These are phyloP conservation scores for Taxidea taxus DNA, from an alignment of 2,113 vertebrate species.

Conservation along the genomic window DNA sequence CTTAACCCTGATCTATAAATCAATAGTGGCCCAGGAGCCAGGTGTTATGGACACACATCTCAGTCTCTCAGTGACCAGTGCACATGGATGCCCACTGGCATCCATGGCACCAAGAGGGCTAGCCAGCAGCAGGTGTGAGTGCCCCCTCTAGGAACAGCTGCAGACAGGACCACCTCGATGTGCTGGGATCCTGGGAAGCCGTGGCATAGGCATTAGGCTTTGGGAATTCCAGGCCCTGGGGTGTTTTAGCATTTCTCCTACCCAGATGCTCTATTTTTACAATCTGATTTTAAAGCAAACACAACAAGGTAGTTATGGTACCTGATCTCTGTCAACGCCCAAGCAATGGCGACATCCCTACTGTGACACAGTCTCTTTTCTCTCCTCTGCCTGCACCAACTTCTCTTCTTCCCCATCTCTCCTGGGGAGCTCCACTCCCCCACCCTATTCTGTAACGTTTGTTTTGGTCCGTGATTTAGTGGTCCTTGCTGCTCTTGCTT, in stretches of 20 bases:
- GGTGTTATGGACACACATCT: fast-evolving
- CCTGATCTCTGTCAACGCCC: background rate
- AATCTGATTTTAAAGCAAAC: background rate
- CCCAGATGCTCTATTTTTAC: background rate
- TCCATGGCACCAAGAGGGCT: background rate
- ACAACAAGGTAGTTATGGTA: background rate
- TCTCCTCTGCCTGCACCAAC: background rate
- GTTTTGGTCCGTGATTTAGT: background rate
- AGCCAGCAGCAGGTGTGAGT: background rate
- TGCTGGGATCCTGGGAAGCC: background rate
- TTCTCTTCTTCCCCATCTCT: background rate
- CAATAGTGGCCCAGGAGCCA: background rate
- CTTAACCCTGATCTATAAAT: background rate
- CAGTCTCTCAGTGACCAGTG: background rate
- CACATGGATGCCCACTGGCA: background rate
- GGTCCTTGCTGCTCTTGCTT: background rate
- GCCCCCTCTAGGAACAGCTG: background rate
- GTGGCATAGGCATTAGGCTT: background rate
- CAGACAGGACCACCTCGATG: fast-evolving
- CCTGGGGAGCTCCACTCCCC: background rate
- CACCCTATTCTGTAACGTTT: background rate
- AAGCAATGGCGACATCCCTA: fast-evolving
- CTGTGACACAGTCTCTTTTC: too few relatives aligned
- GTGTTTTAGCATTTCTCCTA: background rate
- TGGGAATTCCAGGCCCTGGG: background rate